phyloP scores from a whole-genome alignment of 2,888 invertebrate species.

The Apoderus coryli region DNA sequence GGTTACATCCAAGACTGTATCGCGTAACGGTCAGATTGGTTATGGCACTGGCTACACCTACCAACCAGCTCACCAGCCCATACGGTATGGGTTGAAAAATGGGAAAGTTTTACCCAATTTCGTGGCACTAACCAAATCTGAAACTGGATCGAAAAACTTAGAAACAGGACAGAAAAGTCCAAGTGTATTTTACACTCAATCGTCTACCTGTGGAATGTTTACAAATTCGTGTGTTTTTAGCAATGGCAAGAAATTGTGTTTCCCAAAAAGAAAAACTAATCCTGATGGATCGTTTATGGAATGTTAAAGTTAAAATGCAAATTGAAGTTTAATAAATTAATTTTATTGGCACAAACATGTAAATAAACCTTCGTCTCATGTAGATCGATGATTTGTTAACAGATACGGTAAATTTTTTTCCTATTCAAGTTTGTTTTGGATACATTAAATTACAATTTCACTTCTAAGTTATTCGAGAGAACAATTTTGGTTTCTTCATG shows the following conservation, averaged over 20 bases:
- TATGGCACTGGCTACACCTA: constrained; percentile 29
- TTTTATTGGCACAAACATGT: constrained; percentile 1
- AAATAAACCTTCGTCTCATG: too few species aligned
- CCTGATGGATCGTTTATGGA: constrained; percentile 58
- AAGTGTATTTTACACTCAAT: constrained; percentile 71
- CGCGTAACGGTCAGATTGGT: constrained; percentile 25
- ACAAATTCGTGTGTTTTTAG: constrained; percentile 74
- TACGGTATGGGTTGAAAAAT: constrained; percentile 26
- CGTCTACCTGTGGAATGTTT: constrained; percentile 76
- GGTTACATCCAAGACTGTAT: constrained; percentile 25
- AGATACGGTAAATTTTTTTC: too few species aligned
- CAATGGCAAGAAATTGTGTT: constrained; percentile 66
- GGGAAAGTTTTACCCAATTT: constrained; percentile 47
- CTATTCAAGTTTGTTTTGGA: too few species aligned
- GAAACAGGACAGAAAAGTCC: constrained; percentile 55
- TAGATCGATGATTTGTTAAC: too few species aligned
- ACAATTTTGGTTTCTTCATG: too few species aligned
- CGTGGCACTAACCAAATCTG: constrained; percentile 66
- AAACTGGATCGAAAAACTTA: constrained; percentile 47
- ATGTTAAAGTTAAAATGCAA: constrained; percentile 30
- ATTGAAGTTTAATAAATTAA: background rate
- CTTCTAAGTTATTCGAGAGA: too few species aligned
- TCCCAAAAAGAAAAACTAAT: constrained; percentile 63
- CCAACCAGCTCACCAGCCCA: constrained; percentile 24
- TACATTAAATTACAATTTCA: too few species aligned